Evolutionary conservation across 2,113 vertebrate species (phyloP), one percentile per base, ranked within the genome.

Genomic region (Gavialis gangeticus): DNA sequence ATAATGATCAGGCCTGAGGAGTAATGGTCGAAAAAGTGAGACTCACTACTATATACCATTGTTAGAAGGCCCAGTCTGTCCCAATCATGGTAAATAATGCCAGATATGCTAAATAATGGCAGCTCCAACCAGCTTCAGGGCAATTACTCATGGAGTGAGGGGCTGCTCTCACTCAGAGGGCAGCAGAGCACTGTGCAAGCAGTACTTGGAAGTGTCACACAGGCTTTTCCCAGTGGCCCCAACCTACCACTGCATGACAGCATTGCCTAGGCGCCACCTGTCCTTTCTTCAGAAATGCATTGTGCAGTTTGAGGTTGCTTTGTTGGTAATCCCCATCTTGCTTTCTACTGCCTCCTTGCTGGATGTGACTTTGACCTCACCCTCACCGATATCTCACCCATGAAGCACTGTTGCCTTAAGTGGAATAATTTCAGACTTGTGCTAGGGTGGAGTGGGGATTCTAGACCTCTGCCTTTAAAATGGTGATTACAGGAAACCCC

Each of bases 291-390:
- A 46, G 46, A 46, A 46, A 46, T 46, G 6, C 7, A 46, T 46
- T 46, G 46, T 46, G 46, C 46, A 46, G 46, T 46, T 46, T 46
- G 46, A 46, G 46, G 46, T 46, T 46, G 46, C 28, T 4, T 17
- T 30, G 28, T n/a, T 30, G 30, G 28, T 16, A 17, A 4, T 12
- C 67, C 19, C 30, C 15, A 56, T 12, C 0, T 0, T 25, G 54
- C 21, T 85, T 46, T 81, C 21, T 66, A 59, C 59, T 92, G 28
- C 15, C 54, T 11, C 25, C 46, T 85, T 84, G 82, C 64, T 64
- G 55, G 66, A 18, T 77, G 11, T 77, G 75, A 58, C 21, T 75
- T 34, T 4, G 21, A 21, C 30, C 90, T 89, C 82, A 66, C n/a
- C 28, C 46, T n/a, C 62, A 55, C 11, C 14, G 15, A 54, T 59